These are phyloP conservation scores for Dipus sagitta DNA, from an alignment of 2,797 vertebrate species.

Conservation along the genomic window DNA sequence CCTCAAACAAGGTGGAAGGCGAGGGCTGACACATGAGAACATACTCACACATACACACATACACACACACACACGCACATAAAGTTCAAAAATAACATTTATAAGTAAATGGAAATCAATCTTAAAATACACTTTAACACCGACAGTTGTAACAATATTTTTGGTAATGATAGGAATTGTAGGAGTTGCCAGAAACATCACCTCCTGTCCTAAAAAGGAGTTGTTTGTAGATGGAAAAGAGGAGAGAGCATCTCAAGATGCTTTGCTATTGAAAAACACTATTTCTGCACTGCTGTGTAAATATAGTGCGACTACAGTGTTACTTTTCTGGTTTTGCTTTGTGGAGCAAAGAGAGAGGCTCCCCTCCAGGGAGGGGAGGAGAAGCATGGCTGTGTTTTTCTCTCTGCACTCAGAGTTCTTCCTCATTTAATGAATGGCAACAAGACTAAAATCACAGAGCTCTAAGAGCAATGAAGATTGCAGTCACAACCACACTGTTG, in stretches of 20 bases:
- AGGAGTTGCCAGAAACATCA: neutral
- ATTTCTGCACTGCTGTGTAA: neutral
- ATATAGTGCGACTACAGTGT: neutral
- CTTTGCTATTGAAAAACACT: neutral
- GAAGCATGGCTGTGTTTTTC: neutral
- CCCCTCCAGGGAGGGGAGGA: neutral
- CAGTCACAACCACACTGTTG: neutral
- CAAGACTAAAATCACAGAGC: slow-evolving; percentile 1
- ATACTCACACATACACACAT: too few species aligned
- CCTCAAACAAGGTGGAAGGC: too few species aligned
- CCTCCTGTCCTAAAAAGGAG: neutral
- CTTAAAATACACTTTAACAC: slow-evolving; percentile 27
- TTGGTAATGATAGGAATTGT: neutral
- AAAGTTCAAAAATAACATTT: neutral
- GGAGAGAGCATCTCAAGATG: neutral
- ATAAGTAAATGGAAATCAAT: slow-evolving; percentile 9
- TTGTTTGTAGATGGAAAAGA: slow-evolving; percentile 10
- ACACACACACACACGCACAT: too few species aligned
- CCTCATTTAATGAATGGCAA: neutral
- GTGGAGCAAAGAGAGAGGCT: neutral
- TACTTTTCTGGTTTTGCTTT: slow-evolving; percentile 10
- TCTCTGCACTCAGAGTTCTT: neutral
- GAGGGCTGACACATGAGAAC: too few species aligned
- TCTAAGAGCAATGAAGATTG: neutral
- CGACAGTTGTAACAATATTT: neutral